These are phyloP conservation scores for Neodiprion fabricii DNA, from an alignment of 1,140 invertebrate genomes.

Conservation along the genomic window DNA sequence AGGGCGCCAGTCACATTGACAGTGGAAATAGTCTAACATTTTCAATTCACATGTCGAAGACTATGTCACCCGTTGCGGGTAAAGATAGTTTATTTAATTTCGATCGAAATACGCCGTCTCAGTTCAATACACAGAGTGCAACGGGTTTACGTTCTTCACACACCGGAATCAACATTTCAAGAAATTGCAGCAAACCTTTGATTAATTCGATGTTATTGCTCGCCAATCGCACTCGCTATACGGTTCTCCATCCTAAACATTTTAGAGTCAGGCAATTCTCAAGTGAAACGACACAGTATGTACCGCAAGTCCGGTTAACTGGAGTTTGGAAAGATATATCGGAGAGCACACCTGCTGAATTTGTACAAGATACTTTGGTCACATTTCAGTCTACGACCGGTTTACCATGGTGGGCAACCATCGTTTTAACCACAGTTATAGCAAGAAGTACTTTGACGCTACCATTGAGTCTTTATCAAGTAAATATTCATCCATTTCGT, in stretches of 20 bases:
- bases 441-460: conserved; percentile 73
- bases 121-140: no score
- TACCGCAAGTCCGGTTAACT: neutral
- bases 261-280: conserved; percentile 28
- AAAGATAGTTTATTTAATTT: no score
- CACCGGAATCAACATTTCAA: no score
- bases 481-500: conserved; percentile 32
- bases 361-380: conserved; percentile 70
- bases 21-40: no score
- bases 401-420: conserved; percentile 84
- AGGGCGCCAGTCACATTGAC: no score
- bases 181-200: no score
- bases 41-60: no score
- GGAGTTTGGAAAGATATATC: conserved; percentile 65
- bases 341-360: conserved; percentile 70
- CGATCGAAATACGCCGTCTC: no score
- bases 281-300: conserved; percentile 28
- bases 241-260: conserved; percentile 3
- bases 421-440: conserved; percentile 73
- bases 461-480: conserved; percentile 77
- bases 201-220: no score
- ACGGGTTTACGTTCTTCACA: no score
- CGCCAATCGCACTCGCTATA: no score
- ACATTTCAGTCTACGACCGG: conserved; percentile 73
- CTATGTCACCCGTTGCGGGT: no score